Evolutionary conservation across 2,888 invertebrate species (phyloP), one percentile per base, ranked within the genome.

Genomic region (Ypsolopha sequella): DNA sequence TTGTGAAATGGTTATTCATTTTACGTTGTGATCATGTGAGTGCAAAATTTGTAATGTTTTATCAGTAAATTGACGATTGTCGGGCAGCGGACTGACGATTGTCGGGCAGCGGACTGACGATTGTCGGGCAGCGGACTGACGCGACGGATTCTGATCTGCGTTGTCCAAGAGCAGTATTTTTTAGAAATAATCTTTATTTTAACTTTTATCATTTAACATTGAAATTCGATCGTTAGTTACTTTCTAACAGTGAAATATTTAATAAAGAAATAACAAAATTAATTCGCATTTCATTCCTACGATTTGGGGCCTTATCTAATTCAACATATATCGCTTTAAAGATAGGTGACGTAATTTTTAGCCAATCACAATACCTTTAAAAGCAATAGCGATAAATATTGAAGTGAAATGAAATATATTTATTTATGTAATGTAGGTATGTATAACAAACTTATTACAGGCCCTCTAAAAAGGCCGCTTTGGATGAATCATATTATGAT

Each of bases 231-330:
- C 82, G 84, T 86, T 86, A 86, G 85, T 86, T 82, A 77, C 81
- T 84, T 84, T 85, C 84, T 86, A 86, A 86, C 85, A 84, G 70
- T 85, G 81, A 85, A 84, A 80, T 81, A 85, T 85, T 85, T 84
- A 85, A 85, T 85, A 85, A 85, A 85, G 80, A 84, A 84, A 85
- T 80, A 80, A 77, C 77, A 81, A 82, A 46, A 70, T 64, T 65
- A 50, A 72, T 79, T 78, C 77, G 13, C 73, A 73, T 77, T 72
- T 41, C 36, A 35, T 14, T 45, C 36, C n/a, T n/a, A n/a, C n/a
- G n/a, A n/a, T n/a, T n/a, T n/a, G n/a, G n/a, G n/a, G n/a, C n/a
- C n/a, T n/a, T n/a, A n/a, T n/a, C n/a, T n/a, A n/a, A n/a, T n/a
- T n/a, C n/a, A n/a, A n/a, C n/a, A n/a, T n/a, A n/a, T n/a, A n/a